phyloP scores from a whole-genome alignment of 2,888 invertebrate genomes.

The Drosophila koepferae region DNA sequence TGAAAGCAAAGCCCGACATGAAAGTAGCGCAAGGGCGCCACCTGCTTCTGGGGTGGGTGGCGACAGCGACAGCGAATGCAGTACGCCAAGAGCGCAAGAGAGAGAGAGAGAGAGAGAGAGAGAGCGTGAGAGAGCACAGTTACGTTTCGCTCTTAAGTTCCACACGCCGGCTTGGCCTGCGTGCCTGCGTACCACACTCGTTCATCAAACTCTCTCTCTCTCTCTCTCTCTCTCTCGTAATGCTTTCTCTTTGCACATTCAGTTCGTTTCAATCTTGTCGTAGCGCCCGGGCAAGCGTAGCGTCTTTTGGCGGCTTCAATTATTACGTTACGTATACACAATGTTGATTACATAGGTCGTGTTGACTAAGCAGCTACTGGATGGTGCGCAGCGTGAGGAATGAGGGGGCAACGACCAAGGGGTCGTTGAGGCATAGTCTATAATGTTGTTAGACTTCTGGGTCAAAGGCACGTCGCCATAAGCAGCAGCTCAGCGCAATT shows the following conservation, averaged over 20 bases:
- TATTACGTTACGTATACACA: conserved; percentile 71
- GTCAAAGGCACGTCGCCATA: conserved; percentile 51
- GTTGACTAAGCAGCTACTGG: neutral
- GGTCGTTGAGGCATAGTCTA: conserved; percentile 23
- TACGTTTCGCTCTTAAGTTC: conserved; percentile 51
- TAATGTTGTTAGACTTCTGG: conserved; percentile 45
- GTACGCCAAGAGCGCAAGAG: conserved; percentile 9
- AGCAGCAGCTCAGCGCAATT: conserved; percentile 28
- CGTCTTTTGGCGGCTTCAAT: conserved; percentile 51
- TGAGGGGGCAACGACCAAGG: neutral
- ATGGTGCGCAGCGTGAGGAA: neutral
- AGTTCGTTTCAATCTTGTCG: conserved; percentile 4
- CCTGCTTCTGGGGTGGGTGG: conserved; percentile 71
- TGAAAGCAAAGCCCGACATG: conserved; percentile 29
- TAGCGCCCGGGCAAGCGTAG: conserved; percentile 54
- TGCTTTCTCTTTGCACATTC: neutral
- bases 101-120: neutral
- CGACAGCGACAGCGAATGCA: conserved; percentile 18
- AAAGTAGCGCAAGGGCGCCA: conserved; percentile 81
- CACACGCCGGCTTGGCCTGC: conserved; percentile 58
- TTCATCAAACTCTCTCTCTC: neutral
- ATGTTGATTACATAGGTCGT: conserved; percentile 74
- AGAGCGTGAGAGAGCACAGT: neutral
- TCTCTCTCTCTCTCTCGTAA: neutral
- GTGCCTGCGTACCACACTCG: conserved; percentile 34